These are phyloP conservation scores for Cheilosia scutellata DNA, from an alignment of 2,888 invertebrate species.

Conservation along the genomic window DNA sequence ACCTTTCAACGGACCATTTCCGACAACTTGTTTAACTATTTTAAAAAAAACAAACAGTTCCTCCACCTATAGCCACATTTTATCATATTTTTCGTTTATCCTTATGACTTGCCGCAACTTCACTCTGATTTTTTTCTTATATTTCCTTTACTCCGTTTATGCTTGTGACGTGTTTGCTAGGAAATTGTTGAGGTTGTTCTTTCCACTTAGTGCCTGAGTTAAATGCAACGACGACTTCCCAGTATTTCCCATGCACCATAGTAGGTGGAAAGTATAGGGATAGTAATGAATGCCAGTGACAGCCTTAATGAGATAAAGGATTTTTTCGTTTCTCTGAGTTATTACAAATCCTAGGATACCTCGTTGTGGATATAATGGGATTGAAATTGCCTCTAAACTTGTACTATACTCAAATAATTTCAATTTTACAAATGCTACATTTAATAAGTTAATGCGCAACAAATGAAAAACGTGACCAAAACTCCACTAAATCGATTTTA, in stretches of 20 bases:
- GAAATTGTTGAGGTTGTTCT: conserved; percentile 44
- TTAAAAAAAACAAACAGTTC: conserved; percentile 45
- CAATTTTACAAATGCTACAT: not conserved
- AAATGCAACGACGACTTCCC: conserved; percentile 41
- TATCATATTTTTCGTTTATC: conserved; percentile 38
- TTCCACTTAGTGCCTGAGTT: conserved; percentile 45
- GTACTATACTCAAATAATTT: not conserved
- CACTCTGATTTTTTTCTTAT: conserved; percentile 36
- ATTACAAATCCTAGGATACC: not conserved
- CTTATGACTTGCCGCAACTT: conserved; percentile 53
- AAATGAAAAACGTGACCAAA: conserved; percentile 2
- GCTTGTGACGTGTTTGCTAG: conserved; percentile 57
- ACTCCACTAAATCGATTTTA: conserved; percentile 8
- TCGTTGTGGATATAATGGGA: conserved; percentile 29
- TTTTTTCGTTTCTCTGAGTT: not conserved
- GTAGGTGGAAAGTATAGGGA: not conserved
- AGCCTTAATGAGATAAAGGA: conserved; percentile 46
- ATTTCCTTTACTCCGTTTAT: conserved; percentile 38
- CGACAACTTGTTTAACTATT: conserved; percentile 57
- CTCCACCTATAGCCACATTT: conserved; percentile 29
- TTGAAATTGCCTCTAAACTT: not conserved
- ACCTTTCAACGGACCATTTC: conserved; percentile 51
- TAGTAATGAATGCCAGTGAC: conserved; percentile 56
- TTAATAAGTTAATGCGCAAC: not conserved
- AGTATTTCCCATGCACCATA: conserved; percentile 31